These are phyloP conservation scores for Molossus alvarezi DNA, from an alignment of 2,797 vertebrate genomes.

Conservation along the genomic window DNA sequence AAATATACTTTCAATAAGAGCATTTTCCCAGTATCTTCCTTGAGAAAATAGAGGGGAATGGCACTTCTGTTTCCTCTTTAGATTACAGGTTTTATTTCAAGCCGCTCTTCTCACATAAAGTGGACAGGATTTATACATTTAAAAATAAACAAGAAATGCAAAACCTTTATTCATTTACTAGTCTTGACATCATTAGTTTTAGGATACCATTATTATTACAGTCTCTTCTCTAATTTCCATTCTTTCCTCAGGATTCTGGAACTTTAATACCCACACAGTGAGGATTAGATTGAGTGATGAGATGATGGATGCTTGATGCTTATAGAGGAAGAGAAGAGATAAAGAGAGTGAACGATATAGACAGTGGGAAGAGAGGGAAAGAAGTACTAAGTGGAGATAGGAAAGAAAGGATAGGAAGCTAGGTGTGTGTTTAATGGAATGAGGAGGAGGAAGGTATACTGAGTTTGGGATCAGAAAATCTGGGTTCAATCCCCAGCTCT, in stretches of 20 bases:
- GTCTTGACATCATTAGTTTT: background rate
- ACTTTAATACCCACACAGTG: background rate
- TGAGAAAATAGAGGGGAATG: conserved; percentile 53
- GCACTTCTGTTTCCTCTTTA: background rate
- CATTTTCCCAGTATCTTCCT: conserved; percentile 40
- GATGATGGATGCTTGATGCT: background rate
- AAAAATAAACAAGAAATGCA: background rate
- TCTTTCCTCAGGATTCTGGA: conserved; percentile 20
- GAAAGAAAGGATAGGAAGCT: background rate
- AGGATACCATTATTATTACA: background rate
- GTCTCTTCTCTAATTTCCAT: background rate
- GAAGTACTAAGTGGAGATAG: background rate
- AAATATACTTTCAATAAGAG: background rate
- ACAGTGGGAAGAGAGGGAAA: background rate
- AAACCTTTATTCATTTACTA: background rate
- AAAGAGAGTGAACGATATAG: background rate
- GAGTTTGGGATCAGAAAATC: background rate
- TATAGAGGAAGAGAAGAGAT: background rate
- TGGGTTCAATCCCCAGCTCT: background rate
- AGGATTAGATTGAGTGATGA: conserved; percentile 4
- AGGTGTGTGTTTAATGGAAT: background rate
- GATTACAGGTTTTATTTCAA: conserved; percentile 66
- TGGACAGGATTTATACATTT: background rate
- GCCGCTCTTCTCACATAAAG: background rate
- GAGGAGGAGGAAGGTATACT: background rate